Base-by-base conservation (phyloP, 1,140 invertebrate species). In the Rhyacophila brunnea region DNA sequence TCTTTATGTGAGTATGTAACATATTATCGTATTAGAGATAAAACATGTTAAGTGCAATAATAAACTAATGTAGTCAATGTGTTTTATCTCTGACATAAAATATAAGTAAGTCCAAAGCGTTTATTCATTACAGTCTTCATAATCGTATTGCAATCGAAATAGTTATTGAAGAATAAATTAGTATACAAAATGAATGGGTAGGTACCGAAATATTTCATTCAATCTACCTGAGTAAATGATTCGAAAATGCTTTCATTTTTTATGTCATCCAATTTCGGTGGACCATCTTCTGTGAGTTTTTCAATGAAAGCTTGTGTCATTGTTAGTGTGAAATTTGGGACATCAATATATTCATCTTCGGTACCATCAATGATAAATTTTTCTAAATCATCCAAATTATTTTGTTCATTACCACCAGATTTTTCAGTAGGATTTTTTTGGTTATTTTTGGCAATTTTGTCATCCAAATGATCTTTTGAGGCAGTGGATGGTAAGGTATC, bases 321-420 rank as follows among this genome's bases (percentile, higher is more conserved):
- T 36, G 87, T 88, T 14, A 89, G 72, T 52, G 89, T 66, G 66
- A 87, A 90, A 68, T 81, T 85, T 42, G 85, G 84, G 68, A 81
- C 80, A 62, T 81, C 81, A 1, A 65, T 38, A 36, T 78, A 72
- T 50, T 83, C 75, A 43, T 79, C 70, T 45, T 65, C 61, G 32
- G 72, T 66, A 18, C 74, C 70, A 28, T 77, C 74, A 35, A 79
- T 73, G 14, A 45, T 47, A 42, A 57, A 49, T 15, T 13, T 57
- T 15, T 57, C 55, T 14, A 50, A 49, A 13, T 68, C 66, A 36
- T 55, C 55, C 17, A 59, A 55, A 28, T 23, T 68, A 57, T 58
- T 38, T 55, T 57, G 35, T 61, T 54, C 18, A 32, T 61, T 36
- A 51, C 34, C 20, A 13, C 43, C 35, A 62, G 72, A 66, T 48